These are phyloP conservation scores for Apistogramma diplotaenia DNA, from an alignment of 2,113 vertebrate species.

Conservation along the genomic window DNA sequence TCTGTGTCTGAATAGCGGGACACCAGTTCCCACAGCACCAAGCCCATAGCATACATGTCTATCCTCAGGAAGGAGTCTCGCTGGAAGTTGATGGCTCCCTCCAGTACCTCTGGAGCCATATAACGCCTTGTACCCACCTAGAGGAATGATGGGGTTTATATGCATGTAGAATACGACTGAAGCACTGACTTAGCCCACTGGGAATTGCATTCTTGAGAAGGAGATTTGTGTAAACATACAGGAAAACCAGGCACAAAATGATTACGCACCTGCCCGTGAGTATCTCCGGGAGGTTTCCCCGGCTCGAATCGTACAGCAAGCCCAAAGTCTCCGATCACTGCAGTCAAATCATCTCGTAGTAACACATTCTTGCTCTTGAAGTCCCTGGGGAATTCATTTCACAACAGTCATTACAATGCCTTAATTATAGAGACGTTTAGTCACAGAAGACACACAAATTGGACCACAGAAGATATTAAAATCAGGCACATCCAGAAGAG, in stretches of 20 bases:
- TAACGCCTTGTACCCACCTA: slow-evolving; percentile 97
- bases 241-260: background rate
- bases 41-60: slow-evolving; percentile 96
- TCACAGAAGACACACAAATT: background rate
- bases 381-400: slow-evolving; percentile 81
- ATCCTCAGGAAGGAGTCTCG: slow-evolving; percentile 96
- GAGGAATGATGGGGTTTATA: background rate
- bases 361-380: slow-evolving; percentile 99
- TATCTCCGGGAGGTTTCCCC: slow-evolving; percentile 95
- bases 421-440: background rate
- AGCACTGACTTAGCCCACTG: too few species aligned
- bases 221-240: background rate
- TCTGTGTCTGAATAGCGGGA: slow-evolving; percentile 90
- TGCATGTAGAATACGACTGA: too few species aligned
- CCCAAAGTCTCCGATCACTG: slow-evolving; percentile 95
- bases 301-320: slow-evolving; percentile 96
- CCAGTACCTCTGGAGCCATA: slow-evolving; percentile 98
- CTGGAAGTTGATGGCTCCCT: slow-evolving; percentile 99
- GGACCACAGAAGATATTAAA: background rate
- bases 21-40: slow-evolving; percentile 96
- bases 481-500: background rate
- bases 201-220: background rate
- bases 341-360: slow-evolving; percentile 90
- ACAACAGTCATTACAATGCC: background rate
- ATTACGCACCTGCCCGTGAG: slow-evolving; percentile 90